A percentile compares a stretch with the other conserved stretches of the same genome.
Conservation (phyloP, 30 jellyfish, hydroid and myxozoan genomes). For the Aurelia sp. region DNA sequence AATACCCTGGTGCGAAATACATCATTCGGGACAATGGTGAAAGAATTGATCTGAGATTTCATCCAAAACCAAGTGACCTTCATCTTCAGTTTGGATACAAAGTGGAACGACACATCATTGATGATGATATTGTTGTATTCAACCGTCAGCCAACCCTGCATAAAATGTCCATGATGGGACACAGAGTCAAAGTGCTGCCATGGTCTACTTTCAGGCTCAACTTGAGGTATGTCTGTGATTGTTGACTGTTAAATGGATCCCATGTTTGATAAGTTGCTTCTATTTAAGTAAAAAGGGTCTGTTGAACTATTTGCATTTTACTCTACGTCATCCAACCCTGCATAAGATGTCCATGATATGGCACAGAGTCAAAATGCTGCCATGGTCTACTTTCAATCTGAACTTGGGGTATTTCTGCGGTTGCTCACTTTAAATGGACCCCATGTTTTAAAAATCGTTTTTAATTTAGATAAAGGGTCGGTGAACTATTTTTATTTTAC, state of each 20-base stretch:
- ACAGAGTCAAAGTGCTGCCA: conserved; percentile 97
- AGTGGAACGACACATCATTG: conserved; percentile 98
- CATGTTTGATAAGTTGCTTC: too few relatives aligned
- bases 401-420: conserved; percentile 77
- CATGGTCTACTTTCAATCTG: conserved; percentile 99
- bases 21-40: conserved; percentile 98
- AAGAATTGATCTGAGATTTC: conserved; percentile 94
- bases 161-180: conserved; percentile 99
- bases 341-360: conserved; percentile 99
- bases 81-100: conserved; percentile 98
- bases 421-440: too few relatives aligned
- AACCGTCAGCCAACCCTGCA: conserved; percentile 99
- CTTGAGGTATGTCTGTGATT: conserved; percentile 69
- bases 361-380: conserved; percentile 96
- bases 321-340: conserved; percentile 95
- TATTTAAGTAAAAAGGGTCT: too few relatives aligned
- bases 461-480: too few relatives aligned
- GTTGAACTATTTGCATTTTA: too few relatives aligned
- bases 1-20: conserved; percentile 99
- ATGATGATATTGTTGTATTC: conserved; percentile 92
- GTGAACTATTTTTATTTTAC: too few relatives aligned
- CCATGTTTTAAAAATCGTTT: too few relatives aligned
- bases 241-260: too few relatives aligned
- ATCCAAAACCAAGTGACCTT: conserved; percentile 95
- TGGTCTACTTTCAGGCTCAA: conserved; percentile 99